Evolutionary conservation across 1,140 invertebrate genomes (phyloP), one percentile per base, ranked within the genome.

Genomic region (Goniozus legneri): DNA sequence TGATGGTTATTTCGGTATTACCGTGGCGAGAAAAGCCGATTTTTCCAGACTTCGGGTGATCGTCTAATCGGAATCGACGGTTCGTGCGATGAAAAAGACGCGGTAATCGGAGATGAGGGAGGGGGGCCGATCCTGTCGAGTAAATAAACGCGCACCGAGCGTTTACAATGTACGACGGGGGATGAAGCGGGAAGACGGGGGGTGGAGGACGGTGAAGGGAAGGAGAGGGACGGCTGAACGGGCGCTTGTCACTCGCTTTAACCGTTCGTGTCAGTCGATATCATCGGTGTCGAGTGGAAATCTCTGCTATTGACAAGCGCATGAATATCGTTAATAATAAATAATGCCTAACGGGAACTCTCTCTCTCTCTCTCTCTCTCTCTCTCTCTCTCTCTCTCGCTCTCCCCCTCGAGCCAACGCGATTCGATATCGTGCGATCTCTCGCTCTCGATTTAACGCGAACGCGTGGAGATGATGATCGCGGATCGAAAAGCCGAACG

Each of bases 301-400:
- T 52, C 53, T 47, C 66, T 71, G 69, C 54, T 64, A 69, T 64
- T 71, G 71, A 73, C 67, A 69, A 60, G 57, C 58, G 50, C 55
- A 62, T 64, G 67, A 68, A 69, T 69, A 68, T 66, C 56, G 62
- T 65, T 65, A 64, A 64, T 66, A 65, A 68, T 67, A 65, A 69
- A 69, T 69, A 66, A 65, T 67, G 55, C 48, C 47, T 27, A n/a
- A n/a, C n/a, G n/a, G n/a, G n/a, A n/a, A n/a, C n/a, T n/a, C n/a
- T n/a, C n/a, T n/a, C n/a, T n/a, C 10, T 27, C 24, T 6, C 40
- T 38, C 21, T 12, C 18, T 19, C 2, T 15, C 16, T 24, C 16
- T 18, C 20, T 3, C 2, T 35, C 3, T 3, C 1, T 19, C 19
- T 21, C n/a, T 18, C 7, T 15, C 10, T 36, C 19, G 10, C 8